Conservation (phyloP, 2,797 vertebrate species). For the Apogon hyalosoma region DNA sequence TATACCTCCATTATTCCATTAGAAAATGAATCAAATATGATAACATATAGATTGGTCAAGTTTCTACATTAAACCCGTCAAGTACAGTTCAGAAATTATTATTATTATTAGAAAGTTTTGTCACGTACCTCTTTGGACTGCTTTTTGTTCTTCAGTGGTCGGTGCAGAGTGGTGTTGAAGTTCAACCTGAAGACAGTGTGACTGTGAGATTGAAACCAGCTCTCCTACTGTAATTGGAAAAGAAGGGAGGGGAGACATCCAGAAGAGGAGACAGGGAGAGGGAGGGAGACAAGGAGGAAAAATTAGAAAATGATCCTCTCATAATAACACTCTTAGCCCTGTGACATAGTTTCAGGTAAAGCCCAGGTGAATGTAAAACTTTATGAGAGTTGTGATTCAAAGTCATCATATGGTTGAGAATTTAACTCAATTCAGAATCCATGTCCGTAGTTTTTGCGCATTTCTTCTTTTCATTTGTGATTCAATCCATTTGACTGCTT, state of each 20-base stretch:
- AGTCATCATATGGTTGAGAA: neutral
- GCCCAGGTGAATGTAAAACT: slow-evolving; percentile 42
- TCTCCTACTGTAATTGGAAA: slow-evolving; percentile 34
- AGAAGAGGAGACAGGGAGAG: slow-evolving; percentile 36
- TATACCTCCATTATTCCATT: too few species aligned
- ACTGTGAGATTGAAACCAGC: slow-evolving; percentile 31
- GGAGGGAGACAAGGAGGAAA: slow-evolving; percentile 37
- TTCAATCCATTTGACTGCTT: neutral
- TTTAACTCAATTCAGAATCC: neutral
- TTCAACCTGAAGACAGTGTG: slow-evolving; percentile 2
- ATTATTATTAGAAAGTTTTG: too few species aligned
- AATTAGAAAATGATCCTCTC: slow-evolving; percentile 54
- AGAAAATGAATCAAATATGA: too few species aligned
- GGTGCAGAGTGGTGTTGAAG: neutral
- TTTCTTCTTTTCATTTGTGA: neutral
- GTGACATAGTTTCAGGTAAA: slow-evolving; percentile 69
- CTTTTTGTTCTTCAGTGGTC: neutral
- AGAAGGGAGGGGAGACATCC: slow-evolving; percentile 62
- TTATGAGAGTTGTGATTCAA: slow-evolving; percentile 19
- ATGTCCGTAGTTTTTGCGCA: neutral
- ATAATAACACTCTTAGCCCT: slow-evolving; percentile 60
- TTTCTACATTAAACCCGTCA: too few species aligned
- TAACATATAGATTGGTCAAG: too few species aligned
- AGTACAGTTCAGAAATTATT: too few species aligned
- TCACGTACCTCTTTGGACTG: slow-evolving; percentile 2